Conservation (phyloP, 2,888 invertebrate species). For the Miltochrista miniata region DNA sequence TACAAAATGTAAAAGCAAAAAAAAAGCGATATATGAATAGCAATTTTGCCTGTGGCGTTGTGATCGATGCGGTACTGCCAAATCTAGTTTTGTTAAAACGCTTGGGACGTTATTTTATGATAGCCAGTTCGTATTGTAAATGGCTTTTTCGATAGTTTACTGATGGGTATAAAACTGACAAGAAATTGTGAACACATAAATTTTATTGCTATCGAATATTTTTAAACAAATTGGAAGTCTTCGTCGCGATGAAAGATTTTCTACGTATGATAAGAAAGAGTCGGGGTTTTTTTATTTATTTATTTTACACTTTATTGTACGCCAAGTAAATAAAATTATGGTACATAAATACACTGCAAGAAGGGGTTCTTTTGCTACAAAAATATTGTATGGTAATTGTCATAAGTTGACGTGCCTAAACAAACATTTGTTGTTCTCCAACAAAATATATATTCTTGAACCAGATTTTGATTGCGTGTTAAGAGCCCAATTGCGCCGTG, state of each 20-base stretch:
- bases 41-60: slow-evolving; percentile 7
- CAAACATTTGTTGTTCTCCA: slow-evolving; percentile 5
- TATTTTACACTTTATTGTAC: no score
- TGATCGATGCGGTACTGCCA: slow-evolving; percentile 18
- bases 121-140: neutral
- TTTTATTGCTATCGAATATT: no score
- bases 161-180: no score
- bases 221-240: no score
- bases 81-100: slow-evolving; percentile 14
- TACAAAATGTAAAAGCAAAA: neutral
- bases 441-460: slow-evolving; percentile 6
- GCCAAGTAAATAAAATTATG: no score
- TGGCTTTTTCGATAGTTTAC: neutral
- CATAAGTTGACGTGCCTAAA: neutral
- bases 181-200: no score
- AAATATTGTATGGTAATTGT: neutral
- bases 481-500: slow-evolving; percentile 6
- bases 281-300: no score
- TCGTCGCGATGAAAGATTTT: no score
- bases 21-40: slow-evolving; percentile 3
- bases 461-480: slow-evolving; percentile 15
- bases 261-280: no score
- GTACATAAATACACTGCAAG: no score
- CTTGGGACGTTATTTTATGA: slow-evolving; percentile 12
- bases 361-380: neutral